Conservation (phyloP, 1,140 invertebrate species). For the Teleogryllus occipitalis region DNA sequence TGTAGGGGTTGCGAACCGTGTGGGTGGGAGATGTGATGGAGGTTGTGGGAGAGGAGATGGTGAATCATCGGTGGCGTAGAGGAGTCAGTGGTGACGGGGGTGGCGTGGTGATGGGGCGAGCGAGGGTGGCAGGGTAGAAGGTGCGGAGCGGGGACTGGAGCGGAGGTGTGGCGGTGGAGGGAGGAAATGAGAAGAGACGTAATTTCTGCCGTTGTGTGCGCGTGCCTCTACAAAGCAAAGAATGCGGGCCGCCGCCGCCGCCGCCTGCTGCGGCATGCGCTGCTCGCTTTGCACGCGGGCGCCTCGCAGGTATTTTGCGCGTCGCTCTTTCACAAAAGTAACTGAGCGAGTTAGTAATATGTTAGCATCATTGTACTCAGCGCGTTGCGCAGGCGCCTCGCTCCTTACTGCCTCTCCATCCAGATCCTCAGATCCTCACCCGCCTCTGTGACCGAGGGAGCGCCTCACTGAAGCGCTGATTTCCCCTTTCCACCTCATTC, state of each 20-base stretch:
- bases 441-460: background rate
- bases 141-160: too few species aligned
- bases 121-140: too few species aligned
- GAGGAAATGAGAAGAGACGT: background rate
- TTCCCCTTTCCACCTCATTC: background rate
- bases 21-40: too few species aligned
- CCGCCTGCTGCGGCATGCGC: background rate
- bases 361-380: background rate
- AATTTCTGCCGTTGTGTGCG: background rate
- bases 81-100: too few species aligned
- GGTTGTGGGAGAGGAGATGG: too few species aligned
- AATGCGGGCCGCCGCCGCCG: background rate
- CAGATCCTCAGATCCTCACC: background rate
- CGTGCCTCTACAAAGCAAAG: background rate
- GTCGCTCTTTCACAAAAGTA: background rate
- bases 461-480: background rate
- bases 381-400: background rate
- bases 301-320: background rate
- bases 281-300: background rate
- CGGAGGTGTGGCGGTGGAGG: background rate
- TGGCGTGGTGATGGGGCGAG: too few species aligned
- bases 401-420: background rate
- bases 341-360: background rate
- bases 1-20: too few species aligned
- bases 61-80: too few species aligned